phyloP scores from a whole-genome alignment of 2,888 invertebrate genomes.

The Auanema freiburgensis region DNA sequence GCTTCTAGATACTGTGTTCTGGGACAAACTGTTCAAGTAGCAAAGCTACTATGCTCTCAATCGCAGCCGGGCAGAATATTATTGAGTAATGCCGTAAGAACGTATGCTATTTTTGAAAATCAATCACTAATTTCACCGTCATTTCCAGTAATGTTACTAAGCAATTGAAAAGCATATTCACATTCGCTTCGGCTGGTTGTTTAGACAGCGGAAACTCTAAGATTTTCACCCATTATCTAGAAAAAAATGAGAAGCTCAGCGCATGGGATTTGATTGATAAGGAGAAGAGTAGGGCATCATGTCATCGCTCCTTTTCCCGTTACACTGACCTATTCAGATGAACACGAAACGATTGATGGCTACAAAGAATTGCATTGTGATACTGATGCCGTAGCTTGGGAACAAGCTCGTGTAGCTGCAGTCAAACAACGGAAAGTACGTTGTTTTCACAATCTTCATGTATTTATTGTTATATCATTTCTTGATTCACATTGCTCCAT shows the following conservation, averaged over 20 bases:
- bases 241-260: conserved; percentile 54
- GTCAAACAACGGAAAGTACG: conserved; percentile 36
- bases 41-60: conserved; percentile 41
- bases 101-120: conserved; percentile 28
- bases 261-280: conserved; percentile 51
- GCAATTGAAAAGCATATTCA: conserved; percentile 46
- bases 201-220: conserved; percentile 45
- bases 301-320: conserved; percentile 3
- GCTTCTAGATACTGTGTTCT: conserved; percentile 50
- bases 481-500: neutral
- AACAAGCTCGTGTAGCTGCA: conserved; percentile 33
- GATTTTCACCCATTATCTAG: conserved; percentile 52
- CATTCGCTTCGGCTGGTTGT: conserved; percentile 52
- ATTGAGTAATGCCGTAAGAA: conserved; percentile 52
- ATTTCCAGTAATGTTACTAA: conserved; percentile 49
- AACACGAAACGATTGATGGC: conserved; percentile 43
- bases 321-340: conserved; percentile 16
- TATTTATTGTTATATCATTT: too few species aligned
- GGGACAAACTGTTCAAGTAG: conserved; percentile 51
- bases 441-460: neutral
- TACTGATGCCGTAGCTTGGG: conserved; percentile 40
- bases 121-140: neutral
- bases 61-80: conserved; percentile 47
- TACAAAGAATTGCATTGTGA: conserved; percentile 48
- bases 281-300: conserved; percentile 35